These are phyloP conservation scores for Drosophila yakuba DNA, from an alignment of 1,140 invertebrate species.

Conservation along the genomic window DNA sequence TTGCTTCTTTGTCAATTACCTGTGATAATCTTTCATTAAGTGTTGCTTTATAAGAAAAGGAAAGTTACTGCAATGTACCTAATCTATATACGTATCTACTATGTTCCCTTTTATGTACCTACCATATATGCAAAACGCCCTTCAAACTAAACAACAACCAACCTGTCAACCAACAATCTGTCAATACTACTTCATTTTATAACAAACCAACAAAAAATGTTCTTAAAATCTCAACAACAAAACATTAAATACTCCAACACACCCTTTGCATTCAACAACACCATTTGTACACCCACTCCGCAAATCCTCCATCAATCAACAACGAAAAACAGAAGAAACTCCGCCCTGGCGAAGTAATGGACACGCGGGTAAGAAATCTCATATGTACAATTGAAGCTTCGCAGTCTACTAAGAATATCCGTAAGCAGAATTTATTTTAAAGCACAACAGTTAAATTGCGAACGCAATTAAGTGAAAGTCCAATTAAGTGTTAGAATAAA, in stretches of 20 bases:
- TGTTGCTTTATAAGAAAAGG: constrained; percentile 9
- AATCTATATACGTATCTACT: constrained; percentile 58
- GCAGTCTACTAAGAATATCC: no score
- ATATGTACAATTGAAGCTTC: not conserved
- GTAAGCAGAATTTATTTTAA: no score
- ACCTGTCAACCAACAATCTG: constrained; percentile 33
- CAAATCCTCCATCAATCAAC: constrained; percentile 69
- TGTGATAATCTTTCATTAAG: constrained; percentile 19
- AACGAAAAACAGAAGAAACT: constrained; percentile 88
- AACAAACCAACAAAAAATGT: constrained; percentile 29
- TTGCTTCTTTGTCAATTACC: constrained; percentile 21
- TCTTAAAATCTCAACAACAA: constrained; percentile 32
- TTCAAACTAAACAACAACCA: constrained; percentile 59
- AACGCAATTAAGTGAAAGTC: no score
- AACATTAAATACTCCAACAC: constrained; percentile 37
- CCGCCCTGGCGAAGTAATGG: constrained; percentile 96
- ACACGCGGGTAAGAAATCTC: constrained; percentile 93
- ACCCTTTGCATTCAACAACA: constrained; percentile 56
- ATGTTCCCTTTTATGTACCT: constrained; percentile 68
- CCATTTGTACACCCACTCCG: constrained; percentile 69
- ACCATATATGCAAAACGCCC: constrained; percentile 44
- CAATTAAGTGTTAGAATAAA: no score
- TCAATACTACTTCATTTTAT: constrained; percentile 27
- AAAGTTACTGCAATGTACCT: constrained; percentile 35
- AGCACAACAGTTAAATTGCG: no score